phyloP scores from a whole-genome alignment of 2,113 vertebrate genomes.

The Dendrocopos noguchii region DNA sequence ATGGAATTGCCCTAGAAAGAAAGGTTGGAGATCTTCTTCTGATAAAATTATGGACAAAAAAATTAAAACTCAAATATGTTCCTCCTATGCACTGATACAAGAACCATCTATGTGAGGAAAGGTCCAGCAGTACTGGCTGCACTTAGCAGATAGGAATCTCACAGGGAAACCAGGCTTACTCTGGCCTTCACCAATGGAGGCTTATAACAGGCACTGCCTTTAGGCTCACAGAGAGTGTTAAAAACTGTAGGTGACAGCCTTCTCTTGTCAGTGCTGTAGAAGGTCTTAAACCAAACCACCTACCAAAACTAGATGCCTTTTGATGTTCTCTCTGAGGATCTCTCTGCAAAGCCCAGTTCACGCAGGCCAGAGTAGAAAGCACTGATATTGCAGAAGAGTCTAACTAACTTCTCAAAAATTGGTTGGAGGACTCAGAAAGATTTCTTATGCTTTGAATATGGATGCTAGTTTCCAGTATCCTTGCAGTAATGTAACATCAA shows the following conservation, averaged over 20 bases:
- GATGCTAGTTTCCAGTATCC: background rate
- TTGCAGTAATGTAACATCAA: background rate
- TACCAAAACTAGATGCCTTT: background rate
- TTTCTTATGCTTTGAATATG: background rate
- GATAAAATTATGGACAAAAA: background rate
- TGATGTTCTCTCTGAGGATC: background rate
- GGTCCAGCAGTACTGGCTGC: background rate
- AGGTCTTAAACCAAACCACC: background rate
- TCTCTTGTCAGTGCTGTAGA: background rate
- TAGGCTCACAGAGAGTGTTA: background rate
- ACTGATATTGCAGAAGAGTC: background rate
- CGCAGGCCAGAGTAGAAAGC: background rate
- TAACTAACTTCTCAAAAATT: background rate
- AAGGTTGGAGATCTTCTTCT: background rate
- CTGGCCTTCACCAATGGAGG: background rate
- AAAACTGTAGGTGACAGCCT: background rate
- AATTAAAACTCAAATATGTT: background rate
- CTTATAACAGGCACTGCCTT: background rate
- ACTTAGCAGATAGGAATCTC: background rate
- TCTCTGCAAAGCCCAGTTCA: background rate
- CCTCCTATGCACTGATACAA: background rate
- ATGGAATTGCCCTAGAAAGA: background rate
- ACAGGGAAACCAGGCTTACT: background rate
- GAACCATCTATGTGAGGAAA: background rate
- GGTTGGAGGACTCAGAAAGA: background rate